Evolutionary conservation across 2,888 invertebrate genomes (phyloP), one percentile per base, ranked within the genome.

Genomic region (Margaritifera margaritifera): DNA sequence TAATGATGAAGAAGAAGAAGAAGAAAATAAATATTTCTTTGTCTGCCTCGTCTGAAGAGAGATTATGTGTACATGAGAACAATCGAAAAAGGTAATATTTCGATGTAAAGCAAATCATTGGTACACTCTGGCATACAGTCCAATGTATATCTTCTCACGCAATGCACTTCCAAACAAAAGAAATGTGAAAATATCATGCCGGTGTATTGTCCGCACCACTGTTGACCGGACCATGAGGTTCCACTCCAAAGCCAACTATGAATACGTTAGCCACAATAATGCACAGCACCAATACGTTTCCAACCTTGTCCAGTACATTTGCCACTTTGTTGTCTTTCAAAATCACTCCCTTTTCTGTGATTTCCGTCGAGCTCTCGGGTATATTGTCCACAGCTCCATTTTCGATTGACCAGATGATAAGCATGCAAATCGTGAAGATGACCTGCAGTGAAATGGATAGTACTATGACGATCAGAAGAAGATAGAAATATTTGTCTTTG

Each of bases 211-310:
- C 3, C 2, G 42, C 15, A 19, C 27, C 0, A 20, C 27, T 20
- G 8, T 59, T 8, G n/a, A 2, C 53, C 64, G 42, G n/a, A 2
- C 53, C 64, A 51, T 76, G 76, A 11, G 68, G 59, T 61, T 78
- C 74, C 15, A 79, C 74, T 6, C 79, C 77, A 27, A 79, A 73
- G 1, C 74, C 76, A 1, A 77, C 77, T 20, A 79, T 77, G 58
- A 79, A 79, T 1, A 79, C 76, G 60, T 79, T 79, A 1, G 75
- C 71, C 57, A 77, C 75, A 24, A 76, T 79, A 11, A 79, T 73
- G 27, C 74, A 55, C 55, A 78, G 65, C n/a, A 80, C 76, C 18
- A 80, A 58, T 18, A 76, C 66, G 57, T 76, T 76, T 6, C 74
- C 71, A 50, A 74, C 19, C 59, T 77, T 75, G 65, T 77, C 77